Evolutionary conservation across 2,888 invertebrate genomes (phyloP).

Genomic region (Cryptus viduatorius): DNA sequence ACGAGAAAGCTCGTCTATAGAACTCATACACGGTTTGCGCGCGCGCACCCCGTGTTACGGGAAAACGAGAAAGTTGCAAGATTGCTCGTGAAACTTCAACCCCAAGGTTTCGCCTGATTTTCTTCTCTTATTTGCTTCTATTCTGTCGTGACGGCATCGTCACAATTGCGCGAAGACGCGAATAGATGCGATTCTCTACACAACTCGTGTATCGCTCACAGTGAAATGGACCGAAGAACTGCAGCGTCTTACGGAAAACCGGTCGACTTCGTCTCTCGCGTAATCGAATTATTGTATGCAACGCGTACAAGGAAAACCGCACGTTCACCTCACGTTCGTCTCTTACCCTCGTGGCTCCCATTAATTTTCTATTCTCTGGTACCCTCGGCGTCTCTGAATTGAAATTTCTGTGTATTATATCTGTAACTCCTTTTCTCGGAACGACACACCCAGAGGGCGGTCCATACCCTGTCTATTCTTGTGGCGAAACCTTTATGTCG

Average conservation of each 20-base stretch:
- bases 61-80: conserved; percentile 9
- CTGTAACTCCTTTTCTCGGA: conserved; percentile 26
- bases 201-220: not conserved
- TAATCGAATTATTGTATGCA: not conserved
- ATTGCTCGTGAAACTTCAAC: conserved; percentile 28
- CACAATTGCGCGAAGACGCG: conserved; percentile 42
- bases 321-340: not conserved
- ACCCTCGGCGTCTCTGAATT: conserved; percentile 61
- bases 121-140: conserved; percentile 5
- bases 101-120: not conserved
- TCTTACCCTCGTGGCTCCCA: conserved; percentile 17
- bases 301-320: not conserved
- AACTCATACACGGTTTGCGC: not conserved
- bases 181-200: not conserved
- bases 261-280: not conserved
- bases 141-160: conserved; percentile 13
- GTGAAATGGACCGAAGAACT: conserved; percentile 9
- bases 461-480: conserved; percentile 19
- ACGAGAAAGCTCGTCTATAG: conserved; percentile 29
- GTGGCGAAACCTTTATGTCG: conserved; percentile 14
- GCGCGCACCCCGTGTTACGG: not conserved
- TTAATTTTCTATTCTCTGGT: conserved; percentile 50
- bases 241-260: conserved; percentile 1
- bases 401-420: conserved; percentile 73
- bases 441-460: not conserved